Base-by-base conservation (phyloP, 2,113 vertebrate species). In the Psilopogon haemacephalus region DNA sequence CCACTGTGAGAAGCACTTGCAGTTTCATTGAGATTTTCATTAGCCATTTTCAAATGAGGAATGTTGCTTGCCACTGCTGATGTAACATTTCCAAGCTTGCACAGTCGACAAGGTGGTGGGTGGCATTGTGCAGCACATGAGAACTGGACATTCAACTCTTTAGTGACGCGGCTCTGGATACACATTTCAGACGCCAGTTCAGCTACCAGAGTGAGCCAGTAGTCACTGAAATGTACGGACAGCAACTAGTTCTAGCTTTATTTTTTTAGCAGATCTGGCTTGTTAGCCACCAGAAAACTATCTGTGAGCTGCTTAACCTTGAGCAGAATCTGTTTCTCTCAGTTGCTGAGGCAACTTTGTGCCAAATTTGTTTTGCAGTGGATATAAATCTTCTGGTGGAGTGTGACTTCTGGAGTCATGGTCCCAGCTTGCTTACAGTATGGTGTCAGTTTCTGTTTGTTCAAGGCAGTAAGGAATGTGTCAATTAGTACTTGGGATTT, bases 401-500 rank as follows among this genome's bases (percentile, higher is more conserved):
- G 83, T 16, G 2, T 37, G 68, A 48, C 68, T 83, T 42, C 71
- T 79, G 71, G 72, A 56, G 87, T 80, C 82, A 92, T 60, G 77
- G 48, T 71, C 44, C 24, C 76, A 27, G 48, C 54, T 89, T 7
- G 2, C 75, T 73, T 88, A 92, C 6, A 5, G 42, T 44, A 80
- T 30, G 11, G 56, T 89, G 87, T 84, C 82, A 86, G 52, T 58
- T 96, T 91, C 24, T 94, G 60, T 89, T 94, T 93, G 72, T 70
- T 80, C 62, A 87, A 54, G 48, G 84, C 60, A 74, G 48, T 50
- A 80, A 89, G 52, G 75, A 92, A 90, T 93, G 84, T 28, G 18
- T 67, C 44, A 94, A 89, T 92, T 44, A 93, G 89, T 91, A 87
- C 63, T 78, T 75, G 32, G 18, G 28, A 63, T 60, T 93, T 89